phyloP scores from a whole-genome alignment of 1,140 invertebrate genomes.

The Ganaspis sp. region DNA sequence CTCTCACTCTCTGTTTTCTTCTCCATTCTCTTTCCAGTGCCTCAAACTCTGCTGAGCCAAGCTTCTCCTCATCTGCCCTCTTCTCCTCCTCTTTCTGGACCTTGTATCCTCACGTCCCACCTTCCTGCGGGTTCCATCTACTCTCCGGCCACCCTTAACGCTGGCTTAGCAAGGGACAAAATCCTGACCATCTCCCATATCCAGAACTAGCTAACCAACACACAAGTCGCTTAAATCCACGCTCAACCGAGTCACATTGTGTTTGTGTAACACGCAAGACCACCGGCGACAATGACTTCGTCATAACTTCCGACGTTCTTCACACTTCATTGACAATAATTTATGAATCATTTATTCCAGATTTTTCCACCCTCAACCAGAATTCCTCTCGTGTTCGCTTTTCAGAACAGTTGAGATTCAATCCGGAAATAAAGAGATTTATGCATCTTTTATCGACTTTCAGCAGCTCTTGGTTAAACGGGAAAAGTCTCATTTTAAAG shows the following conservation, averaged over 20 bases:
- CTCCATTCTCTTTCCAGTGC: constrained; percentile 44
- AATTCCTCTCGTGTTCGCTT: neutral
- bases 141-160: constrained; percentile 71
- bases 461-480: too few relatives aligned
- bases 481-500: too few relatives aligned
- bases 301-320: constrained; percentile 19
- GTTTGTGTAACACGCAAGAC: constrained; percentile 58
- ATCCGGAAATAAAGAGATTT: neutral
- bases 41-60: constrained; percentile 46
- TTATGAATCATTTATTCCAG: neutral
- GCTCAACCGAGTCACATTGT: constrained; percentile 65
- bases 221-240: constrained; percentile 70
- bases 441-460: neutral
- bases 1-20: too few relatives aligned
- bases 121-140: constrained; percentile 61
- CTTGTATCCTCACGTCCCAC: constrained; percentile 34
- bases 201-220: constrained; percentile 68
- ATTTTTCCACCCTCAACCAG: neutral
- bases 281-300: constrained; percentile 23
- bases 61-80: constrained; percentile 42
- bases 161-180: constrained; percentile 70
- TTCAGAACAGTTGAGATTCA: neutral
- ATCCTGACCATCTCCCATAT: constrained; percentile 52
- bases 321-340: constrained; percentile 1
- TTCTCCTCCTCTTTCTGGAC: neutral